Base-by-base conservation (phyloP, 2,797 vertebrate genomes). In the Pempheris klunzingeri region DNA sequence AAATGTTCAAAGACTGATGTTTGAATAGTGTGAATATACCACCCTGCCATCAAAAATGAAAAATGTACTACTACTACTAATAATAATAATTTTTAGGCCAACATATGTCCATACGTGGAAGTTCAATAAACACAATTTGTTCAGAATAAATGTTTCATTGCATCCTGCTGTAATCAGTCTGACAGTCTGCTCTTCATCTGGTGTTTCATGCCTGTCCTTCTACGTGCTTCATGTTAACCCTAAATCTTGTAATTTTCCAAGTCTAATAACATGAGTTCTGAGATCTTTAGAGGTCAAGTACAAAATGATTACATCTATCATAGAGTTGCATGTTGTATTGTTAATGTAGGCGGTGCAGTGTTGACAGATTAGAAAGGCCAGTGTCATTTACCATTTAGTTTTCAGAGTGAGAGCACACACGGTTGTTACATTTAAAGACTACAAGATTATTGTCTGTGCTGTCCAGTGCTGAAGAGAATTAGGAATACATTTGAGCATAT, bases 381-480 rank as follows among this genome's bases (percentile, higher is more conserved):
- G 18, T 3, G 0, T 22, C 2, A 47, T 47, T 47, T 22, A 4
- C 10, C 46, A 47, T 7, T 11, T n/a, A n/a, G 13, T 22, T 44
- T 38, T 30, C 14, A 10, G 34, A 22, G 28, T 4, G 9, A 43
- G 22, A 7, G n/a, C 49, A 54, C 12, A 6, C 15, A 28, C n/a
- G 22, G 11, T 22, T 41, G n/a, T 20, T 44, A 24, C n/a, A 63
- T 32, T 46, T n/a, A 36, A 28, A 30, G 10, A n/a, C 7, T 18
- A 22, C 1, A 30, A 3, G 12, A 0, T 4, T 22, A 8, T n/a
- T 52, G 10, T 43, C 28, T 64, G 17, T 74, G 54, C 49, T 80
- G 47, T 78, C 54, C 43, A 32, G 61, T 64, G 57, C 44, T 80
- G 57, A 77, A 74, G 18, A 41, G 2, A n/a, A 38, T 38, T 7